Conservation (phyloP, 2,797 vertebrate genomes). For the Labeo calbasu region DNA sequence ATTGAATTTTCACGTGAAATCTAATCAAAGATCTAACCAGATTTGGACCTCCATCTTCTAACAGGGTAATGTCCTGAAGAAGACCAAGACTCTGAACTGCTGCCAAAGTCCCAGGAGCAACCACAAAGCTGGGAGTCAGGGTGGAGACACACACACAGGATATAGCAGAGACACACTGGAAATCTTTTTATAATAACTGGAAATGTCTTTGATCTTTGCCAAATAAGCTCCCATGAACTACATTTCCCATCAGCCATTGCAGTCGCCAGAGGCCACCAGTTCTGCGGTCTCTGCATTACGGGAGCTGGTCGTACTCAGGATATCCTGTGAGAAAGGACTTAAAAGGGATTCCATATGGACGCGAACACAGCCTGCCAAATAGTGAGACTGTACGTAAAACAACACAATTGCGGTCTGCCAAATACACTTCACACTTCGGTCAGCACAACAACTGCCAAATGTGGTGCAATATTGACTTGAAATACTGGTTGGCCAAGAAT, state of each 20-base stretch:
- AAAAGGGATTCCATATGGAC: conserved; percentile 25
- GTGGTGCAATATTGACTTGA: conserved; percentile 42
- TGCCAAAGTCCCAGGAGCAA: conserved; percentile 36
- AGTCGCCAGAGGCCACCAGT: neutral
- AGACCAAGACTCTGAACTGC: conserved; percentile 22
- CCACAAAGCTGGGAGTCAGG: conserved; percentile 31
- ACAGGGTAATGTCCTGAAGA: conserved; percentile 60
- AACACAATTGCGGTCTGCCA: conserved; percentile 25
- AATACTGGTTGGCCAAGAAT: neutral
- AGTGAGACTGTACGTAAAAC: conserved; percentile 38
- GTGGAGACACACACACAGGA: conserved; percentile 44
- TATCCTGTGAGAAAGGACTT: conserved; percentile 45
- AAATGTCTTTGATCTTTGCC: conserved; percentile 55
- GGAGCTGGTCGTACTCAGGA: conserved; percentile 30
- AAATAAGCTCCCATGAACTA: conserved; percentile 49
- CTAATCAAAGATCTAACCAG: conserved; percentile 23
- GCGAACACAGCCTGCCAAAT: conserved; percentile 30
- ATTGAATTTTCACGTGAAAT: conserved; percentile 14
- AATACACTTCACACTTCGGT: conserved; percentile 21
- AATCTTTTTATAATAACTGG: conserved; percentile 56
- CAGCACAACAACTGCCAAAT: conserved; percentile 46
- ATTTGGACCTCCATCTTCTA: conserved; percentile 14
- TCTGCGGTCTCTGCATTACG: neutral
- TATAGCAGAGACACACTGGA: conserved; percentile 57
- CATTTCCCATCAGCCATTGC: conserved; percentile 47